phyloP scores from a whole-genome alignment of 2,797 vertebrate genomes.

The Sebastes hubbsi region DNA sequence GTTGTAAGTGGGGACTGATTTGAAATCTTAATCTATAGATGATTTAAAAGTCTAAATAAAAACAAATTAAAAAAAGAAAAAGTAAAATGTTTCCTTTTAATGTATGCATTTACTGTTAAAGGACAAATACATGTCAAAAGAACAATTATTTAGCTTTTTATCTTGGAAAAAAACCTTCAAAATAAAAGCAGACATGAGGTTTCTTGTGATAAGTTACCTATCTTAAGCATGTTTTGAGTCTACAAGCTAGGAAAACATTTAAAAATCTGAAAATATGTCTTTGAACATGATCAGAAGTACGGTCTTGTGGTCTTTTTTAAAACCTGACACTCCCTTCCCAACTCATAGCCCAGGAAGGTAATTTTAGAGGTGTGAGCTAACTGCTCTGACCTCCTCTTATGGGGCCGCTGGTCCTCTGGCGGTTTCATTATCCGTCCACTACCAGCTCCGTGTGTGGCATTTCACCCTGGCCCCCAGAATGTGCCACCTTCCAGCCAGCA shows the following conservation, averaged over 20 bases:
- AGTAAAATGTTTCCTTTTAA: neutral
- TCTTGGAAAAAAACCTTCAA: neutral
- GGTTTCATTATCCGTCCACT: conserved; percentile 50
- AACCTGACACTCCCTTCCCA: conserved; percentile 4
- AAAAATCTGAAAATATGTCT: neutral
- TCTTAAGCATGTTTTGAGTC: neutral
- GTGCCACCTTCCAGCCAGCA: conserved; percentile 67
- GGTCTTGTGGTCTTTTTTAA: neutral
- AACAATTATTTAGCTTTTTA: neutral
- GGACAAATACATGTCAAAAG: neutral
- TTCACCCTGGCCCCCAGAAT: conserved; percentile 74
- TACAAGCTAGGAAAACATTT: neutral
- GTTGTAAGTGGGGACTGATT: neutral
- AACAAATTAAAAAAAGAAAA: neutral
- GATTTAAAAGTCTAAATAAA: neutral
- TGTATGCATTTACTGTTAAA: neutral
- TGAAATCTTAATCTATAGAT: neutral
- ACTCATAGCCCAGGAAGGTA: conserved; percentile 20
- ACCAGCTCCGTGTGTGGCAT: conserved; percentile 71
- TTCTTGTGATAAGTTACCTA: neutral
- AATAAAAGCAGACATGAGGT: neutral
- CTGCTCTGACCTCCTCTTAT: conserved; percentile 44
- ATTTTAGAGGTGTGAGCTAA: conserved; percentile 53
- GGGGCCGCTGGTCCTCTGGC: conserved; percentile 37
- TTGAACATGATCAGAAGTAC: neutral